Base-by-base conservation (phyloP, 2,113 vertebrate genomes). In the Herpetotheres cachinnans region DNA sequence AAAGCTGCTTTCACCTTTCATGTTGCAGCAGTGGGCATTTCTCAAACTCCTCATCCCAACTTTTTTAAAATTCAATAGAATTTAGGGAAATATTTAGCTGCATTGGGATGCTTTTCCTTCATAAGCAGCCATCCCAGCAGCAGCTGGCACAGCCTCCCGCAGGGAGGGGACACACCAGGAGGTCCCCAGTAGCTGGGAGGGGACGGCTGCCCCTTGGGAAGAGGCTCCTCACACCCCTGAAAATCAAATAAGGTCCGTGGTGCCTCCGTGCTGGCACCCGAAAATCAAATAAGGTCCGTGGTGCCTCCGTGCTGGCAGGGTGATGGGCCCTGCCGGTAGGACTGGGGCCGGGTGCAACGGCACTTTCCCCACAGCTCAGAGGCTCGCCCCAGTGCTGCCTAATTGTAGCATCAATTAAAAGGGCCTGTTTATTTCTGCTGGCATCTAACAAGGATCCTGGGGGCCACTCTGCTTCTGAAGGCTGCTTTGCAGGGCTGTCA, bases 331-430 rank as follows among this genome's bases (percentile, higher is more conserved):
- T 70, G 52, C 34, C 4, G 3, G 34, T 49, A 44, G 61, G 67
- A 46, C 26, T 1, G 0, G 36, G 38, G 50, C 50, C 46, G 15
- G 19, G 40, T 8, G 3, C 16, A 8, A 55, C 12, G 11, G 16
- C 10, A 9, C 47, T 62, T 67, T 70, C 34, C 50, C 36, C 8
- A 16, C 13, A 3, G n/a, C 54, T 84, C 7, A 1, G 13, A 91
- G 42, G 69, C 18, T 77, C 73, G 21, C 36, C n/a, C 62, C 1
- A 4, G 38, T 3, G 5, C 71, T 56, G 34, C 84, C 42, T 85
- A 70, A 73, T 15, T 89, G 55, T 61, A 54, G 44, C 7, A 2
- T 65, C 59, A 79, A 7, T 91, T 89, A 90, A 94, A 96, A 47
- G 9, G 3, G 26, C 9, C 36, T 27, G 8, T 91, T 89, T 85